Evolutionary conservation across 2,888 invertebrate genomes (phyloP).

Genomic region (Epinotia ramella): DNA sequence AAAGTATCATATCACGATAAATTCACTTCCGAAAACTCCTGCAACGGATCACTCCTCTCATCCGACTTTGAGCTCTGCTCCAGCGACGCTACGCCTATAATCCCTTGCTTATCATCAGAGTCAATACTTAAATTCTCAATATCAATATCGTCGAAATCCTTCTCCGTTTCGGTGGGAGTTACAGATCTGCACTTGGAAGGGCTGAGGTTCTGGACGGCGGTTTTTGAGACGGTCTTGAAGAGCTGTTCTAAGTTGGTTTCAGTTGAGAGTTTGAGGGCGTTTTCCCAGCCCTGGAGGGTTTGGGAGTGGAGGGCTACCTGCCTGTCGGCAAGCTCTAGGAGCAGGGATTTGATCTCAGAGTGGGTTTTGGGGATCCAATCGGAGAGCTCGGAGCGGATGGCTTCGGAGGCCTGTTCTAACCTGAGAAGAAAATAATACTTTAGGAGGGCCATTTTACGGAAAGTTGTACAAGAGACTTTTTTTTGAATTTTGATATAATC

Average conservation of each 20-base stretch:
- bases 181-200: constrained; percentile 63
- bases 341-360: constrained; percentile 64
- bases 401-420: constrained; percentile 76
- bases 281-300: constrained; percentile 68
- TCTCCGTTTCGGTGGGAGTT: constrained; percentile 63
- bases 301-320: constrained; percentile 68
- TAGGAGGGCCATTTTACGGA: too few relatives aligned
- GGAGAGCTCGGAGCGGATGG: constrained; percentile 70
- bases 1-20: constrained; percentile 69
- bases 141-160: constrained; percentile 65
- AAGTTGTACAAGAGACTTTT: too few relatives aligned
- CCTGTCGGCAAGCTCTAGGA: constrained; percentile 70
- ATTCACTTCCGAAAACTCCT: constrained; percentile 70
- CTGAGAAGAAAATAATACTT: constrained; percentile 52
- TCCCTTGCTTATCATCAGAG: constrained; percentile 49
- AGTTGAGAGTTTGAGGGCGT: constrained; percentile 65
- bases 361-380: constrained; percentile 77
- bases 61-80: constrained; percentile 20
- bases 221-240: constrained; percentile 77
- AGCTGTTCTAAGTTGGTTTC: constrained; percentile 64
- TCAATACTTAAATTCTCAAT: constrained; percentile 57
- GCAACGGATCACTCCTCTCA: constrained; percentile 57
- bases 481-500: too few relatives aligned
- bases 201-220: constrained; percentile 72
- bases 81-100: constrained; percentile 35